Base-by-base conservation (phyloP, 2,888 invertebrate genomes). In the Cryptocheilus praepositus region DNA sequence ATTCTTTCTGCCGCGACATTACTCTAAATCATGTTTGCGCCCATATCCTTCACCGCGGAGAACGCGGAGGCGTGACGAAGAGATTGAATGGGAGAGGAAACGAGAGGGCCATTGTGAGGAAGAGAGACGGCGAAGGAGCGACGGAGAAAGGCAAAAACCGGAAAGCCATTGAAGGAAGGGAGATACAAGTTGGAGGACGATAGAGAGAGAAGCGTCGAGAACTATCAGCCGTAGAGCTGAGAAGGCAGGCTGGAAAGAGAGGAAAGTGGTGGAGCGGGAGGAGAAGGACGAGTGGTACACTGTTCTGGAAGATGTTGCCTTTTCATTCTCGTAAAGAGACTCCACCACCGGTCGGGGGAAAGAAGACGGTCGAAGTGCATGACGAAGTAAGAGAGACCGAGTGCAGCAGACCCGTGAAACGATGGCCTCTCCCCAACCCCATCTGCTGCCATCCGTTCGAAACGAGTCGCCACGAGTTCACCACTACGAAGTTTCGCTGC, bases 11-110 rank as follows among this genome's bases (percentile, higher is more conserved):
- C 64, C 73, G 61, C 67, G 77, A 73, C 71, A 73, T 84, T 85
- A 83, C 82, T 79, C 77, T 69, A 82, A 82, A 83, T 86, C 83
- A 79, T 82, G 81, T 84, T 85, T 82, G 82, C 80, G 74, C 80
- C 80, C 81, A 81, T 86, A 82, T 80, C 55, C 61, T 55, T 18
- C 49, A 16, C 49, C 28, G 21, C 57, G 52, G 58, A 43, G 13
- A 15, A 21, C 18, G 22, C 11, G 36, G 13, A 13, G 52, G 13
- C 45, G 52, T n/a, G 53, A 2, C 46, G 52, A 19, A 5, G 19
- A 36, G 57, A 61, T 28, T 16, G 55, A 28, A 62, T 64, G 59
- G 43, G 15, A 46, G 21, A 36, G 70, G 22, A 22, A 21, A 45
- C 11, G 44, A 66, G 56, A 62, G 56, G 56, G 49, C 16, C 5